A percentile compares a stretch with the other conserved stretches of the same genome.
phyloP scores from a whole-genome alignment of 2,113 vertebrate genomes.

The Acinonyx jubatus region DNA sequence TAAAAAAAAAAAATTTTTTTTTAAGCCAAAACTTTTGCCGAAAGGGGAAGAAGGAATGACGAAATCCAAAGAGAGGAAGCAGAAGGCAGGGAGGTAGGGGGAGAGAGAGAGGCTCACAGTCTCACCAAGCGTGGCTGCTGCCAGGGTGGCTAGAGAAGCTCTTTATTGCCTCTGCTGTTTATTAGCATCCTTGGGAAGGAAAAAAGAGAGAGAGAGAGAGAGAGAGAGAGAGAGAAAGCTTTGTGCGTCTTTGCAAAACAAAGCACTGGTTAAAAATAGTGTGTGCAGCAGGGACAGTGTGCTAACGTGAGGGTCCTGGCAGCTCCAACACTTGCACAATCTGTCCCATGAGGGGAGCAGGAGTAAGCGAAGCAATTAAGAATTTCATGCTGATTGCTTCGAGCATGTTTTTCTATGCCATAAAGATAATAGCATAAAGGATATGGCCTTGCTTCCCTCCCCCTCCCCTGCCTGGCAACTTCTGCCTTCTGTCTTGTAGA shows the following conservation, averaged over 20 bases:
- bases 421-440: conserved; percentile 91
- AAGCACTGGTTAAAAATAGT: conserved; percentile 83
- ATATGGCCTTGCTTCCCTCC: conserved; percentile 78
- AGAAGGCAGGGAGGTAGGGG: not conserved
- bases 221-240: conserved; percentile 51
- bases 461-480: conserved; percentile 20
- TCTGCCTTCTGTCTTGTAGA: conserved; percentile 8
- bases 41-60: conserved; percentile 26
- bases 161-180: conserved; percentile 69
- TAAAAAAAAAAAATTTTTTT: not conserved
- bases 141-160: not conserved
- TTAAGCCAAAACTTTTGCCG: not conserved
- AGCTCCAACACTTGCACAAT: conserved; percentile 83
- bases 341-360: conserved; percentile 90
- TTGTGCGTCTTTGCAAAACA: conserved; percentile 83
- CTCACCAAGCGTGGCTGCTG: conserved; percentile 23
- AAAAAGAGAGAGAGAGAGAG: not conserved
- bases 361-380: conserved; percentile 94
- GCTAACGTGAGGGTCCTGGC: conserved; percentile 85
- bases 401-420: conserved; percentile 91
- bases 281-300: conserved; percentile 81
- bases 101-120: not conserved
- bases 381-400: conserved; percentile 95
- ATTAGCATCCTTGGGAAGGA: conserved; percentile 71
- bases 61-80: not conserved